Percentiles rank a stretch among this genome's conserved stretches.
Conservation (phyloP, 2,888 invertebrate species). For the Clepsis dumicolana region DNA sequence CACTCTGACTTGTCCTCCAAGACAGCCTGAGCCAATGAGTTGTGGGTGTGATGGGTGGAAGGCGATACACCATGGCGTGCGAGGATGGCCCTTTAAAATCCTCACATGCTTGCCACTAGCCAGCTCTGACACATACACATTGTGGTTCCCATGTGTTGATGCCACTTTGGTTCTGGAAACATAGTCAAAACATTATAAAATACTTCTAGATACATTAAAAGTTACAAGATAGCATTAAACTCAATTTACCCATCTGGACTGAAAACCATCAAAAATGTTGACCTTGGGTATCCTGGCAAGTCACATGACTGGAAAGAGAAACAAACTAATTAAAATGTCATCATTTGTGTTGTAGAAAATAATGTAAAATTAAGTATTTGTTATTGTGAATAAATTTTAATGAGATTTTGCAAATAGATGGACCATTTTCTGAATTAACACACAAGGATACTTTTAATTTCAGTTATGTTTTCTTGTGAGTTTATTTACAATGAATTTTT, state of each 20-base stretch:
- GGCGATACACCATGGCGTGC: conserved; percentile 96
- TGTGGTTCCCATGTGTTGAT: conserved; percentile 96
- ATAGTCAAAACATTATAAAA: background rate
- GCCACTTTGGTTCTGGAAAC: conserved; percentile 90
- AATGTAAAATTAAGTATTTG: too few relatives aligned
- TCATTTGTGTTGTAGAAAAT: too few relatives aligned
- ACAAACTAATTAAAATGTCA: background rate
- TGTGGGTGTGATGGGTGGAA: conserved; percentile 95
- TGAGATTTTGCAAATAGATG: background rate
- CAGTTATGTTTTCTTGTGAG: background rate
- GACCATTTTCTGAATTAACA: background rate
- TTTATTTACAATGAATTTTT: background rate
- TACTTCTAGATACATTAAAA: background rate
- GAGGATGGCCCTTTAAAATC: conserved; percentile 92
- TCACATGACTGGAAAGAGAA: conserved; percentile 87
- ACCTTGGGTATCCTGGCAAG: conserved; percentile 91
- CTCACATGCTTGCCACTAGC: conserved; percentile 92
- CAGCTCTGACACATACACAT: conserved; percentile 93
- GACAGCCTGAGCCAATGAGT: conserved; percentile 94
- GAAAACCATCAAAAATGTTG: conserved; percentile 95
- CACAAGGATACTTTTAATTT: background rate
- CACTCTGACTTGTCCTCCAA: conserved; percentile 95
- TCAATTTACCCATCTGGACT: conserved; percentile 93
- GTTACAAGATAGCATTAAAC: background rate
- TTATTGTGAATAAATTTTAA: background rate